Percentiles rank a stretch among this genome's conserved stretches.
These are phyloP conservation scores for Rugalucina vietnamica DNA, from an alignment of 2,888 invertebrate species.

Conservation along the genomic window DNA sequence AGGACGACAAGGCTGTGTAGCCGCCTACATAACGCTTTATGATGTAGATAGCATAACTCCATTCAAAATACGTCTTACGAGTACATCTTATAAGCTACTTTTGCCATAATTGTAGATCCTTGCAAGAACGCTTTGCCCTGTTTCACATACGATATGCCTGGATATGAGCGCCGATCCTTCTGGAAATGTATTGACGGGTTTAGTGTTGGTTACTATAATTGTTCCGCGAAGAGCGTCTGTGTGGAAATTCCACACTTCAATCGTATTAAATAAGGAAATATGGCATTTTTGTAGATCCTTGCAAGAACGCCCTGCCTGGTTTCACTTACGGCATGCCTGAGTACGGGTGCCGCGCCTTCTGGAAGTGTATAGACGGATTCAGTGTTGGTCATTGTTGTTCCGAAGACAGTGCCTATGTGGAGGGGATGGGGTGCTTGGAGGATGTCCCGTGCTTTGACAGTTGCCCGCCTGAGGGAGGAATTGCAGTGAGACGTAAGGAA, in stretches of 20 bases:
- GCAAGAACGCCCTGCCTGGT: constrained; percentile 56
- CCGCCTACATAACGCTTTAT: no score
- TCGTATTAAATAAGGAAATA: no score
- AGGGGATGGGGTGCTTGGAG: constrained; percentile 69
- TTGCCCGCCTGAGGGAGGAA: constrained; percentile 73
- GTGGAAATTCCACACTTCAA: no score
- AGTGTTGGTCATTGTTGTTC: constrained; percentile 75
- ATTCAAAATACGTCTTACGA: no score
- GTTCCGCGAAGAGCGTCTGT: no score
- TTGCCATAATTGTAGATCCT: constrained; percentile 64
- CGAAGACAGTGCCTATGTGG: constrained; percentile 66
- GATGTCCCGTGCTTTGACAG: constrained; percentile 65
- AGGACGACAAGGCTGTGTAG: no score
- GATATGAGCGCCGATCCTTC: constrained; percentile 69
- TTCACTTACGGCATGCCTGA: constrained; percentile 64
- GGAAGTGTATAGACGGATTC: constrained; percentile 69
- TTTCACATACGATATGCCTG: constrained; percentile 63
- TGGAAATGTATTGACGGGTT: constrained; percentile 71
- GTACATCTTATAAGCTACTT: no score
- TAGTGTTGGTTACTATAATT: constrained; percentile 72
- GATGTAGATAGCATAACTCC: no score
- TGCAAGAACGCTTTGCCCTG: constrained; percentile 61
- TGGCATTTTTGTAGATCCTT: constrained; percentile 66
- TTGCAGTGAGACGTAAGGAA: constrained; percentile 63
- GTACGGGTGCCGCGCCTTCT: constrained; percentile 70